phyloP scores from a whole-genome alignment of 2,888 invertebrate species.

The Caenorhabditis japonica region DNA sequence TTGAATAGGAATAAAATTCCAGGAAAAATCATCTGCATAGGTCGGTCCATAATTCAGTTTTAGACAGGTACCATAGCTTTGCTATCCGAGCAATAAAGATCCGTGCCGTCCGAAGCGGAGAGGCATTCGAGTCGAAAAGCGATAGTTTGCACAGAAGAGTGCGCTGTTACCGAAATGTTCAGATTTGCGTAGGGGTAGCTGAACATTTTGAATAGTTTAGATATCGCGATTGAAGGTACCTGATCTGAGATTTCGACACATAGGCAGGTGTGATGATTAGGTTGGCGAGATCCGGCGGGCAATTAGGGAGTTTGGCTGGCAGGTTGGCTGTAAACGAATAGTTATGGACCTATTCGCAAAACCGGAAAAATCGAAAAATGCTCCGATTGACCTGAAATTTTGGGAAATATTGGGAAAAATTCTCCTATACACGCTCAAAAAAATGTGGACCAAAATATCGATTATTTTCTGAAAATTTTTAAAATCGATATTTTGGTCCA shows the following conservation, averaged over 20 bases:
- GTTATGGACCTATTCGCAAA: too few relatives aligned
- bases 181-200: conserved; percentile 66
- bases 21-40: too few relatives aligned
- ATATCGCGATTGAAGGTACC: background rate
- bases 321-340: conserved; percentile 7
- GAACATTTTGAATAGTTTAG: conserved; percentile 4
- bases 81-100: conserved; percentile 67
- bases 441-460: too few relatives aligned
- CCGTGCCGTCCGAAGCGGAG: conserved; percentile 59
- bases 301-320: conserved; percentile 11
- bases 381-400: too few relatives aligned
- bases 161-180: conserved; percentile 57
- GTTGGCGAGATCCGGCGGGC: conserved; percentile 43
- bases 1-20: too few relatives aligned
- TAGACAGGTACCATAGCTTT: too few relatives aligned
- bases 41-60: too few relatives aligned
- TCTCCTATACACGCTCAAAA: too few relatives aligned
- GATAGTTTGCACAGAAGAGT: conserved; percentile 39
- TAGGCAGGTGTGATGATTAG: conserved; percentile 34
- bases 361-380: too few relatives aligned
- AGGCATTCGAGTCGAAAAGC: conserved; percentile 66
- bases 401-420: too few relatives aligned
- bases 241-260: conserved; percentile 5
- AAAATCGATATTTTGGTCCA: too few relatives aligned
- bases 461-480: too few relatives aligned